These are phyloP conservation scores for Cyrtodaria siliqua DNA, from an alignment of 2,888 invertebrate genomes.

Conservation along the genomic window DNA sequence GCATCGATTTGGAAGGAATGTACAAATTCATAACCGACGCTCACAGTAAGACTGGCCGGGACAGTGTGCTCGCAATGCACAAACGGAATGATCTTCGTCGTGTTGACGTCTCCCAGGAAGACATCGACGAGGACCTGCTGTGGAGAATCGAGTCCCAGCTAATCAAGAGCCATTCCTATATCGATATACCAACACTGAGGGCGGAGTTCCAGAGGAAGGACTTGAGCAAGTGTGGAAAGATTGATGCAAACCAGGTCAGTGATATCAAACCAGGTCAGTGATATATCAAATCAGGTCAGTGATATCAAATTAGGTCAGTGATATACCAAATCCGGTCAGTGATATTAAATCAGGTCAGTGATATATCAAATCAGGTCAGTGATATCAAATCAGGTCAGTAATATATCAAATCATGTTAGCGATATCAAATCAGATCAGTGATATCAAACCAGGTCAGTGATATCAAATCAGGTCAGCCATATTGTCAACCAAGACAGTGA, in stretches of 20 bases:
- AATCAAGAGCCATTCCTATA: constrained; percentile 70
- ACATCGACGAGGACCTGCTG: constrained; percentile 80
- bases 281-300: too few species aligned
- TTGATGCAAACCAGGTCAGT: constrained; percentile 66
- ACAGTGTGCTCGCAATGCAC: constrained; percentile 82
- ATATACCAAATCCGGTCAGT: too few species aligned
- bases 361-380: too few species aligned
- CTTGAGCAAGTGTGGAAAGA: constrained; percentile 70
- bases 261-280: too few species aligned
- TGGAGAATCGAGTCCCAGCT: constrained; percentile 78
- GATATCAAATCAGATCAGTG: too few species aligned
- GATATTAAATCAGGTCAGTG: too few species aligned
- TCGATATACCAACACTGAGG: constrained; percentile 75
- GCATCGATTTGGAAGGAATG: constrained; percentile 80
- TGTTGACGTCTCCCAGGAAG: constrained; percentile 72
- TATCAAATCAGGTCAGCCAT: too few species aligned
- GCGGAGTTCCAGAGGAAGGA: constrained; percentile 73
- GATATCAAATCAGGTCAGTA: too few species aligned
- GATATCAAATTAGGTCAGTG: too few species aligned
- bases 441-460: too few species aligned
- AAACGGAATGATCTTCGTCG: constrained; percentile 72
- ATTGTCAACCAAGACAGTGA: too few species aligned
- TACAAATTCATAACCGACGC: constrained; percentile 77
- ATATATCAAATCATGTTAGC: too few species aligned
- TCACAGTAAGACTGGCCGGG: constrained; percentile 81